phyloP scores from a whole-genome alignment of 2,113 vertebrate genomes.

The Paracanthobrama guichenoti region DNA sequence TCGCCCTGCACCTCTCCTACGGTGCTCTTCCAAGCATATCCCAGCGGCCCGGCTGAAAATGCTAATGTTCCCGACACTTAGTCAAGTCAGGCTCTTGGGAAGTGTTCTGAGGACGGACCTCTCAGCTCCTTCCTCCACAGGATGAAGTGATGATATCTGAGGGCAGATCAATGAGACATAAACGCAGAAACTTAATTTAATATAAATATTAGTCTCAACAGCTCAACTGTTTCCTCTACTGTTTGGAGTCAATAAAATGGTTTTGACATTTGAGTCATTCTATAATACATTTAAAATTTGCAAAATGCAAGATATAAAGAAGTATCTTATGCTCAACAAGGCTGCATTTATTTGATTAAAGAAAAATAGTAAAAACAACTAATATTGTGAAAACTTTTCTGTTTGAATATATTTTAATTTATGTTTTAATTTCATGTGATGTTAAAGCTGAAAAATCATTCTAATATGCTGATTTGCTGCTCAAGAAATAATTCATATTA shows the following conservation, averaged over 20 bases:
- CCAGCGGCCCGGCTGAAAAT: conserved; percentile 5
- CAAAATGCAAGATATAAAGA: too few species aligned
- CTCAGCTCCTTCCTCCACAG: conserved; percentile 27
- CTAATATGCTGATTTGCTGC: too few species aligned
- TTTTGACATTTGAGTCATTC: neutral
- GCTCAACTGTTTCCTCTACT: neutral
- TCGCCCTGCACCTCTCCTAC: conserved; percentile 39
- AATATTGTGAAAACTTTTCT: neutral
- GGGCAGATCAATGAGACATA: conserved; percentile 5
- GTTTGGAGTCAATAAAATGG: neutral
- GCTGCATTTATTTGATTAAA: neutral
- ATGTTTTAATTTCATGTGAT: neutral
- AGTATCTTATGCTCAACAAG: neutral
- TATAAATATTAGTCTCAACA: neutral
- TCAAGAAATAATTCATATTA: too few species aligned
- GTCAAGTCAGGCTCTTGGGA: conserved; percentile 28
- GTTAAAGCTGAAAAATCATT: neutral
- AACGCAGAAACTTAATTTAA: neutral
- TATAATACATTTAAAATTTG: neutral
- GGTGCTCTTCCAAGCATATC: conserved; percentile 36
- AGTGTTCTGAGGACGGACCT: conserved; percentile 27
- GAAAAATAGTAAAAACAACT: too few species aligned
- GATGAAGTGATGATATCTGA: conserved; percentile 36
- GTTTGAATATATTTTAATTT: neutral
- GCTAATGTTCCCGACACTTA: conserved; percentile 33